Evolutionary conservation across 1,140 invertebrate genomes (phyloP).

Genomic region (Anagrus nilaparvatae): DNA sequence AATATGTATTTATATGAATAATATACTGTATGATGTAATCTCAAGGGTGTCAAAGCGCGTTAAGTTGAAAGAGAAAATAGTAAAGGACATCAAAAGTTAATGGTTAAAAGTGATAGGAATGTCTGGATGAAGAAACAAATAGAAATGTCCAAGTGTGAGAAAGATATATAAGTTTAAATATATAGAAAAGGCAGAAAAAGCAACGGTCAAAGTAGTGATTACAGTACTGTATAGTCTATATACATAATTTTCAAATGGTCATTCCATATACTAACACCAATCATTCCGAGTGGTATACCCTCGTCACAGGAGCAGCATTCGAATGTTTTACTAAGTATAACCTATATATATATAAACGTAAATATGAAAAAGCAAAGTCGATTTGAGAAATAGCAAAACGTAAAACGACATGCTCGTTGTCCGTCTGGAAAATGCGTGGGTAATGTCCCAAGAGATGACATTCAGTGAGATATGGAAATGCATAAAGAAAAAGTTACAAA

Average conservation of each 20-base stretch:
- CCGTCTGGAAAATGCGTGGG: constrained; percentile 32
- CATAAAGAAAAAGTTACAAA: constrained; percentile 10
- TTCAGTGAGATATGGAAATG: constrained; percentile 4
- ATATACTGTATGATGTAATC: no score
- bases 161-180: no score
- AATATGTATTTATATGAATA: no score
- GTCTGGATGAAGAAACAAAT: constrained; percentile 19
- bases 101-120: constrained; percentile 18
- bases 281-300: constrained; percentile 39
- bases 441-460: constrained; percentile 4
- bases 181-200: no score
- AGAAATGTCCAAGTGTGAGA: no score
- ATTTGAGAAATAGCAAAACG: constrained; percentile 29
- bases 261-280: constrained; percentile 37
- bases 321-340: not conserved
- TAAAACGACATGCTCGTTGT: constrained; percentile 24
- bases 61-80: constrained; percentile 30
- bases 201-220: constrained; percentile 34
- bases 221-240: constrained; percentile 41
- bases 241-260: constrained; percentile 46
- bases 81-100: constrained; percentile 21
- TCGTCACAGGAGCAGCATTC: constrained; percentile 25
- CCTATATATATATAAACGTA: no score
- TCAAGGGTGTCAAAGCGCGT: constrained; percentile 30
- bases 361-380: no score